A percentile compares a stretch with the other conserved stretches of the same genome.
phyloP scores from a whole-genome alignment of 2,113 vertebrate species.

The Cyrtonyx montezumae region DNA sequence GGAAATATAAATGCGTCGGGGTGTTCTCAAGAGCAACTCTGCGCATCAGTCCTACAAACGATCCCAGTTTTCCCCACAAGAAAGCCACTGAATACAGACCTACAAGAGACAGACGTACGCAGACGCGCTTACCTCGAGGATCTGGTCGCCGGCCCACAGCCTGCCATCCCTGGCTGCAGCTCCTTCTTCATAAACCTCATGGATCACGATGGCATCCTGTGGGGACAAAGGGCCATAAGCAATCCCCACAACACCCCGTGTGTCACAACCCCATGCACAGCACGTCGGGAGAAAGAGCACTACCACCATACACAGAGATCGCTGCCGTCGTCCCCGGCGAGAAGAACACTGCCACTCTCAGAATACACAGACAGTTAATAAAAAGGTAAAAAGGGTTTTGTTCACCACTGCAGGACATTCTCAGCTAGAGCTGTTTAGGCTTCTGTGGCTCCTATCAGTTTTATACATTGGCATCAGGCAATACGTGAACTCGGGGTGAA shows the following conservation, averaged over 20 bases:
- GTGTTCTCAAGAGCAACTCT: background rate
- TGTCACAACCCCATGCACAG: background rate
- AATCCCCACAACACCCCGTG: background rate
- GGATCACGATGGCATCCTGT: constrained; percentile 95
- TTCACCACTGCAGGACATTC: background rate
- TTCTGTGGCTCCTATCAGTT: constrained; percentile 7
- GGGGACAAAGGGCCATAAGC: constrained; percentile 22
- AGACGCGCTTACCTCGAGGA: constrained; percentile 85
- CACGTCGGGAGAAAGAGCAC: background rate
- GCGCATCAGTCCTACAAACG: background rate
- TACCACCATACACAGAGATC: background rate
- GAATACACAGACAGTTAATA: background rate
- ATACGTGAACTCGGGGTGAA: constrained; percentile 64
- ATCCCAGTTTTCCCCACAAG: background rate
- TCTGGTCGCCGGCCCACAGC: constrained; percentile 96
- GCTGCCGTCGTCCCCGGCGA: background rate
- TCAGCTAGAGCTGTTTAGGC: constrained; percentile 31
- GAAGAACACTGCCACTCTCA: background rate
- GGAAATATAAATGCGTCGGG: constrained; percentile 8
- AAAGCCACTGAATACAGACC: background rate
- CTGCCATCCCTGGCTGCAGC: constrained; percentile 93
- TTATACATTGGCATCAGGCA: background rate
- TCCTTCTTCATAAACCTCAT: constrained; percentile 98
- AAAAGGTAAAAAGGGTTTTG: background rate
- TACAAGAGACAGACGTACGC: fast-evolving